Evolutionary conservation across 2,113 vertebrate species (phyloP), one percentile per base, ranked within the genome.

Genomic region (Felis chaus): DNA sequence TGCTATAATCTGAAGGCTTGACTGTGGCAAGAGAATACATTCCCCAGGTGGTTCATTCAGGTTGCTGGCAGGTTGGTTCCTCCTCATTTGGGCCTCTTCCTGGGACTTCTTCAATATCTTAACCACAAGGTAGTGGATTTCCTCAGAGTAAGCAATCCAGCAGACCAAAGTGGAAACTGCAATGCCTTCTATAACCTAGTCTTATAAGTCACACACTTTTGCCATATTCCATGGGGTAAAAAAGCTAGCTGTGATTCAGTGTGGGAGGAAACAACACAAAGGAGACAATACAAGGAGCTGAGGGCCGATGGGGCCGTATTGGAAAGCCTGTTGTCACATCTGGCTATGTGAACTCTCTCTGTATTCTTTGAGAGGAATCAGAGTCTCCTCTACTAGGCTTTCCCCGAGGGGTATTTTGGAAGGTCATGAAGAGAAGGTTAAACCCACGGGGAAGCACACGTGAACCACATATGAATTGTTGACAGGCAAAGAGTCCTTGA

Each of bases 401-500:
- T 66, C 61, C 3, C 11, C 29, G 82, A 74, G 5, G 13, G 23
- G 27, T 87, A 5, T 81, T 76, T 71, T 79, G 41, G 68, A 95
- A 94, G 53, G 53, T 76, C 53, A 13, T 65, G 4, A 89, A 84
- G 82, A 69, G 66, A 78, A 93, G 63, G 18, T 41, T 80, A 91
- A 83, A 15, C 4, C 74, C 36, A 4, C 45, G 29, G 33, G 66
- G n/a, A 89, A 84, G 23, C 76, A 48, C n/a, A 73, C 27, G 11
- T 50, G 65, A 94, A 50, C 66, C 84, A 12, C 16, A 63, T 5
- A 33, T 45, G 79, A 87, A 79, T 45, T 92, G 85, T 33, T 74
- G 74, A 78, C 33, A 91, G 92, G 63, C 57, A 55, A n/a, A 92
- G 69, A 39, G 39, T 94, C 68, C 91, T 80, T 97, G 93, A 94